These are phyloP conservation scores for Corythoichthys haematopterus DNA, from an alignment of 2,113 vertebrate species.

Conservation along the genomic window DNA sequence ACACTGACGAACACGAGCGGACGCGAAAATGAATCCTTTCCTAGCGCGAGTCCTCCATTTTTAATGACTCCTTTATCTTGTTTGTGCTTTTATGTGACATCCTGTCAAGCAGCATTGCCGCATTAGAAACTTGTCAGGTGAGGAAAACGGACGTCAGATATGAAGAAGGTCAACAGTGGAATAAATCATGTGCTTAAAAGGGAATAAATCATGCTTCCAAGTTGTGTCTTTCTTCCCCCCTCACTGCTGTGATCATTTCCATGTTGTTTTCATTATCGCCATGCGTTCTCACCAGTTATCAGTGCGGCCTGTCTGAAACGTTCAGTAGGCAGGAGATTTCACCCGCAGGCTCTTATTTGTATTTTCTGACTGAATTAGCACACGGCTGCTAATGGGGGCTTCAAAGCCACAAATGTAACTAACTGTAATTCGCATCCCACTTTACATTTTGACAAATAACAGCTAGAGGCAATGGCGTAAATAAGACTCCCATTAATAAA, in stretches of 20 bases:
- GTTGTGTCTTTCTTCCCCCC: background rate
- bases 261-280: conserved; percentile 36
- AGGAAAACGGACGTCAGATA: conserved; percentile 4
- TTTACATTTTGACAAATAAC: background rate
- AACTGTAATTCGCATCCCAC: background rate
- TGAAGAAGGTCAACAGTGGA: conserved; percentile 14
- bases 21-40: conserved; percentile 58
- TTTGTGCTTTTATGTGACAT: conserved; percentile 68
- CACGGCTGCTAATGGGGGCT: background rate
- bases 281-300: conserved; percentile 33
- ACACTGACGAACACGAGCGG: conserved; percentile 67
- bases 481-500: background rate
- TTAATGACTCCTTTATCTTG: conserved; percentile 76
- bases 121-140: conserved; percentile 58
- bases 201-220: conserved; percentile 28
- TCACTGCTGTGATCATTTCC: conserved; percentile 23
- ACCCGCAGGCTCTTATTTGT: conserved; percentile 41
- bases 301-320: conserved; percentile 32
- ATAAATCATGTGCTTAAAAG: conserved; percentile 33
- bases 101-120: conserved; percentile 41
- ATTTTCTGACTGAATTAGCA: conserved; percentile 31
- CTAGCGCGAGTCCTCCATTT: conserved; percentile 53
- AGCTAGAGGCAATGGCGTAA: background rate
- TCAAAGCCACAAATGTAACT: conserved; percentile 1
- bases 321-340: conserved; percentile 36